Evolutionary conservation across 2,888 invertebrate genomes (phyloP).

Genomic region (Drosophila sordidula): DNA sequence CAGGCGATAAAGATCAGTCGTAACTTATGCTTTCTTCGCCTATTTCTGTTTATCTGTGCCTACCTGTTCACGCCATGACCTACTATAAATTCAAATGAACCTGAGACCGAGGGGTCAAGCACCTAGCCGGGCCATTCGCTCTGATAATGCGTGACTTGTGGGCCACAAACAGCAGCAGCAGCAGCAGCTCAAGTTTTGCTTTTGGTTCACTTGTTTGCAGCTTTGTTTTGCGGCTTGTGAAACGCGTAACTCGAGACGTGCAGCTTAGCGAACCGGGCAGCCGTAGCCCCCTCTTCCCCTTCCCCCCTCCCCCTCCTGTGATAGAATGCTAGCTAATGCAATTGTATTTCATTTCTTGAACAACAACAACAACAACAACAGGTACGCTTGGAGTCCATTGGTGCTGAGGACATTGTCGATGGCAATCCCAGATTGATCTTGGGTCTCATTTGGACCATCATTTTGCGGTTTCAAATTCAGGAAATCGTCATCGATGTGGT

Average conservation of each 20-base stretch:
- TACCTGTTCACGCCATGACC: conserved; percentile 67
- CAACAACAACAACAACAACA: conserved; percentile 80
- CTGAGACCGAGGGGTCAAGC: conserved; percentile 63
- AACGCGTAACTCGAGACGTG: conserved; percentile 53
- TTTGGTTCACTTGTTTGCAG: conserved; percentile 51
- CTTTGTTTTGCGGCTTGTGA: conserved; percentile 39
- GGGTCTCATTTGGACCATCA: conserved; percentile 99
- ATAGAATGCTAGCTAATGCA: conserved; percentile 42
- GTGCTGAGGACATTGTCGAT: conserved; percentile 99
- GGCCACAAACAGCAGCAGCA: conserved; percentile 32
- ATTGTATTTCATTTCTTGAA: conserved; percentile 32
- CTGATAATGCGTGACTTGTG: conserved; percentile 75
- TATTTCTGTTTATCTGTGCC: conserved; percentile 41
- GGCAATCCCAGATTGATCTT: conserved; percentile 98
- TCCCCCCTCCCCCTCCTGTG: not conserved
- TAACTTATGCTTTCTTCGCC: conserved; percentile 70
- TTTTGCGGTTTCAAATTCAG: conserved; percentile 99
- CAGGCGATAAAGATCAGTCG: conserved; percentile 59
- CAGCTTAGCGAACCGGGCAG: conserved; percentile 51
- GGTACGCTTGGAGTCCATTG: conserved; percentile 99
- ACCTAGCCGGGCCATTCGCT: conserved; percentile 61
- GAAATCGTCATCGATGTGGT: conserved; percentile 99
- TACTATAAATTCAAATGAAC: conserved; percentile 70
- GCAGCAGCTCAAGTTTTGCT: conserved; percentile 33
- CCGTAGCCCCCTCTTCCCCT: not conserved